Conservation (phyloP, 1,140 invertebrate genomes). For the Adelges cooleyi region DNA sequence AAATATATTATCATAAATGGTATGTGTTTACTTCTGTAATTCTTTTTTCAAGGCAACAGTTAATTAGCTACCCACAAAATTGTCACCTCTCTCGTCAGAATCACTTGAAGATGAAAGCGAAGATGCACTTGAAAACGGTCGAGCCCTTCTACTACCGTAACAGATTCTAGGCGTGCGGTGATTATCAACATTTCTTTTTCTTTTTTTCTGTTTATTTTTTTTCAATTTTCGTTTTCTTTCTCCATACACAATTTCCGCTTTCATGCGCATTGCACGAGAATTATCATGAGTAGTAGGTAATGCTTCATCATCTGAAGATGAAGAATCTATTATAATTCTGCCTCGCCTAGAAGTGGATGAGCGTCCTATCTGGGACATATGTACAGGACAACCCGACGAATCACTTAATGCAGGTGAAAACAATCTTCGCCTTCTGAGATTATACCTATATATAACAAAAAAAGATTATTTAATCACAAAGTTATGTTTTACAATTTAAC, state of each 20-base stretch:
- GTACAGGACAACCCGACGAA: not conserved
- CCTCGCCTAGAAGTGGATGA: not conserved
- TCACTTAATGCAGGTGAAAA: not conserved
- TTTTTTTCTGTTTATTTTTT: not conserved
- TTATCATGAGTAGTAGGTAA: not conserved
- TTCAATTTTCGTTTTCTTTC: not conserved
- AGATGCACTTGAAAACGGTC: not conserved
- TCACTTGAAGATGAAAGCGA: not conserved
- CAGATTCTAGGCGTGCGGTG: not conserved
- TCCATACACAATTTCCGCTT: not conserved
- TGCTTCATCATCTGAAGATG: conserved; percentile 9
- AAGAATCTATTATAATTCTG: not conserved
- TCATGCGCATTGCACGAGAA: not conserved
- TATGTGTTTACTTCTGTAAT: too few species aligned
- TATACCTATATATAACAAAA: not conserved
- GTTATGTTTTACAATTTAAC: too few species aligned
- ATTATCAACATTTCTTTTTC: not conserved
- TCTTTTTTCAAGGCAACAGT: too few species aligned
- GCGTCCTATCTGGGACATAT: not conserved
- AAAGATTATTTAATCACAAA: not conserved
- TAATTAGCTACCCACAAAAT: too few species aligned
- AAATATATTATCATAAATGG: too few species aligned
- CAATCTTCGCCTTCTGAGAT: not conserved
- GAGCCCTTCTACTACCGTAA: not conserved
- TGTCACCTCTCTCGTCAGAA: too few species aligned